phyloP scores from a whole-genome alignment of 2,888 invertebrate genomes.

The Morpho deidamia region DNA sequence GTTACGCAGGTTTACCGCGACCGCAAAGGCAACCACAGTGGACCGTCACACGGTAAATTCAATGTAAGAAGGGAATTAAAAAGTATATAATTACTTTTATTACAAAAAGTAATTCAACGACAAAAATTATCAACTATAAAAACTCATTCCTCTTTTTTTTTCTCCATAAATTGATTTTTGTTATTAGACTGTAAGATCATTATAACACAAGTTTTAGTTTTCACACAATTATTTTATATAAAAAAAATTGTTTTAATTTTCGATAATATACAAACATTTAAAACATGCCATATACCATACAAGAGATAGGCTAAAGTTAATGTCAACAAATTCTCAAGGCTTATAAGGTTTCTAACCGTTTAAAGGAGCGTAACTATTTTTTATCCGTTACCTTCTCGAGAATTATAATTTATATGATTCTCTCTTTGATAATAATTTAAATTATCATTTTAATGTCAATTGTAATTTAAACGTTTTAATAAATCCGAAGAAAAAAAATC shows the following conservation, averaged over 20 bases:
- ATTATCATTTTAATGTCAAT: no score
- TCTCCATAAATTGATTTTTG: no score
- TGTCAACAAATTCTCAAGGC: conserved; percentile 13
- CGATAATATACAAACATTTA: neutral
- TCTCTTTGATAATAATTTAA: no score
- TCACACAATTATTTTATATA: no score
- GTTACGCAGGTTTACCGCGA: conserved; percentile 27
- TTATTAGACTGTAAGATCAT: no score
- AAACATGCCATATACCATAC: neutral
- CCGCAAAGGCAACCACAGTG: conserved; percentile 32
- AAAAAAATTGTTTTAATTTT: no score
- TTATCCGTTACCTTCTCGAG: neutral
- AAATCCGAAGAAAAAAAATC: no score
- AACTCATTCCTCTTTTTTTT: no score
- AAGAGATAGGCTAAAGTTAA: conserved; percentile 8
- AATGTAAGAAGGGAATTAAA: conserved; percentile 16
- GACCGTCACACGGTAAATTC: conserved; percentile 26
- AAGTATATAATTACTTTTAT: neutral
- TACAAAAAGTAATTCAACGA: neutral
- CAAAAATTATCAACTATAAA: no score
- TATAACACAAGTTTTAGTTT: no score
- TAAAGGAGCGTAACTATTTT: neutral
- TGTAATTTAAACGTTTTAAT: no score
- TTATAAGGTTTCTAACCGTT: conserved; percentile 11
- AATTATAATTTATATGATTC: no score